phyloP scores from a whole-genome alignment of 1,140 invertebrate species.

The Drosophila elegans region DNA sequence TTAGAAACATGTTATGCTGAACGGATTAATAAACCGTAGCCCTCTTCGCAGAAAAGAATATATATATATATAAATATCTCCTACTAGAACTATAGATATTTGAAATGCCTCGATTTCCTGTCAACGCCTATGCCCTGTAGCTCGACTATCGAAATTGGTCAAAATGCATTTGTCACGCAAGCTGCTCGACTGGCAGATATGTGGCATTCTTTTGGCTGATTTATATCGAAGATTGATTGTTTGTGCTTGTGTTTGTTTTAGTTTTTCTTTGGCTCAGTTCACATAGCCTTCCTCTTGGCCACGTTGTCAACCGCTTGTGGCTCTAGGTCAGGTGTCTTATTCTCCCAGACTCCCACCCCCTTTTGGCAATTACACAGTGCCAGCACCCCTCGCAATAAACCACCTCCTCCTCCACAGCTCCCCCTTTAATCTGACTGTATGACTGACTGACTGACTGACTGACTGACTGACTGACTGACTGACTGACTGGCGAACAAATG shows the following conservation, averaged over 20 bases:
- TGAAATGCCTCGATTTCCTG: not conserved
- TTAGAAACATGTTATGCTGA: too few species aligned
- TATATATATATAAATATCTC: too few species aligned
- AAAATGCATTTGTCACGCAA: conserved; percentile 52
- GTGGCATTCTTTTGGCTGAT: conserved; percentile 55
- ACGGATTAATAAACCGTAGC: too few species aligned
- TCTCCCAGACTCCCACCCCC: not conserved
- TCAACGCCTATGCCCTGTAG: conserved; percentile 1
- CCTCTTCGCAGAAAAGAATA: too few species aligned
- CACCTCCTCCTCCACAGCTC: not conserved
- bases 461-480: too few species aligned
- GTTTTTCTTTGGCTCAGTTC: conserved; percentile 19
- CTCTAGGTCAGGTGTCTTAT: conserved; percentile 12
- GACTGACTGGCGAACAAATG: conserved; percentile 56
- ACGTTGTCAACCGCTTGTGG: conserved; percentile 14
- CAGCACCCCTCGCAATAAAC: not conserved
- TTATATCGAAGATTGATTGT: conserved; percentile 47
- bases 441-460: too few species aligned
- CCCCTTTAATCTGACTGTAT: not conserved
- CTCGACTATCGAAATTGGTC: conserved; percentile 17
- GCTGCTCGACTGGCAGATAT: conserved; percentile 10
- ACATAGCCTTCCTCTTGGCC: conserved; percentile 24
- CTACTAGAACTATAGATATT: too few species aligned
- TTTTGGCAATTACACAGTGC: conserved; percentile 21
- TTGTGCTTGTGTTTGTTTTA: not conserved